phyloP scores from a whole-genome alignment of 2,113 vertebrate genomes.

The Barbus barbus region DNA sequence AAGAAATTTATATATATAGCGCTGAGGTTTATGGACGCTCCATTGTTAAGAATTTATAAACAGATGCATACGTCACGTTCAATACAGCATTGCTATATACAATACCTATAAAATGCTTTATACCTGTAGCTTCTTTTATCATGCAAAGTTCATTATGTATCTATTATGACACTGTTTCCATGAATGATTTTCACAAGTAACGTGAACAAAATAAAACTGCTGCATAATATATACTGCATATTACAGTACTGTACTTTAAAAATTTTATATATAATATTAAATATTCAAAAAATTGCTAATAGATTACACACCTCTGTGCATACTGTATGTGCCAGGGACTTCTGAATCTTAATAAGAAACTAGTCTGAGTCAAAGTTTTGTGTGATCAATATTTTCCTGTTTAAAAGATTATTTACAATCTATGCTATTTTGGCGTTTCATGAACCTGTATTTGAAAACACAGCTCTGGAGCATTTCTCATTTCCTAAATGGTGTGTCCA shows the following conservation, averaged over 20 bases:
- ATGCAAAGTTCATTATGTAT: neutral
- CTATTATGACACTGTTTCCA: neutral
- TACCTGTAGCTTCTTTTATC: neutral
- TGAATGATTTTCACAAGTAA: neutral
- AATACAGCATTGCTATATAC: neutral
- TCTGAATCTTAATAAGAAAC: neutral
- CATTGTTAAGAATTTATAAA: neutral
- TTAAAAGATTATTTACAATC: neutral
- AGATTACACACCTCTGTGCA: neutral
- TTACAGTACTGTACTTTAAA: too few relatives aligned
- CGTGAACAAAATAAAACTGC: neutral
- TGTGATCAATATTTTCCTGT: neutral
- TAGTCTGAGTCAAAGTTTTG: neutral
- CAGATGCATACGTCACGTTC: neutral
- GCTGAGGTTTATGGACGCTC: neutral
- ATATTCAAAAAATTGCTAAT: too few relatives aligned
- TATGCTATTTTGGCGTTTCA: neutral
- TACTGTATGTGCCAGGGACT: neutral
- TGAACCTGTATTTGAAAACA: too few relatives aligned
- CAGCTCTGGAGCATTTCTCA: too few relatives aligned
- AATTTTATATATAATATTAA: too few relatives aligned
- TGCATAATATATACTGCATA: neutral
- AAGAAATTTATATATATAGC: neutral
- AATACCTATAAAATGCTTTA: neutral
- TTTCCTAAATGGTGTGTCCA: too few relatives aligned